A percentile compares a stretch with the other conserved stretches of the same genome.
These are phyloP conservation scores for Palythoa caribaeorum DNA, from an alignment of 92 coral and sea anemone genomes.

Conservation along the genomic window DNA sequence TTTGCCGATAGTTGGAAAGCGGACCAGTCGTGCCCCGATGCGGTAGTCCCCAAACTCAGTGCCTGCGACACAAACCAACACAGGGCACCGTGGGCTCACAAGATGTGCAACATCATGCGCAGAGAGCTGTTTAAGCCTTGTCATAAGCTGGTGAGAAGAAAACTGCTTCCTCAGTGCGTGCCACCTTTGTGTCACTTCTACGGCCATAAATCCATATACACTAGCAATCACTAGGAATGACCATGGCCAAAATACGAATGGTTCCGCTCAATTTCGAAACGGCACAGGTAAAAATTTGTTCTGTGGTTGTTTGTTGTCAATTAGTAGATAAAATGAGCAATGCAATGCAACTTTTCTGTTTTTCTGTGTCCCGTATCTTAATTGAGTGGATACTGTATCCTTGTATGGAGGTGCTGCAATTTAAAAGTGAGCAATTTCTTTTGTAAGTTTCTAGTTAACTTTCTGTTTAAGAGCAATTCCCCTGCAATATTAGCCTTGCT, in stretches of 20 bases:
- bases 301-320: constrained; percentile 14
- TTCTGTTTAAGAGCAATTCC: neutral
- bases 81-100: constrained; percentile 94
- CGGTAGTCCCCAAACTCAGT: constrained; percentile 64
- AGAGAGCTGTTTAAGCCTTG: constrained; percentile 84
- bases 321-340: constrained; percentile 19
- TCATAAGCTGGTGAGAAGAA: constrained; percentile 76
- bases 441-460: neutral
- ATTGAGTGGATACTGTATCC: constrained; percentile 35
- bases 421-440: neutral
- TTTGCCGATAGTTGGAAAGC: constrained; percentile 95
- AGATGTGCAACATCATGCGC: constrained; percentile 90
- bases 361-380: constrained; percentile 18
- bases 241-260: constrained; percentile 39
- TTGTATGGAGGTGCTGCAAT: neutral
- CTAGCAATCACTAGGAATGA: constrained; percentile 40
- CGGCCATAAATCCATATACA: constrained; percentile 40
- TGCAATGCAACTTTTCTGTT: neutral
- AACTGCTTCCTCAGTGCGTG: constrained; percentile 13
- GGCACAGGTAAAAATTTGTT: constrained; percentile 25
- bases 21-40: constrained; percentile 87
- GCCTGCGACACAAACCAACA: constrained; percentile 85
- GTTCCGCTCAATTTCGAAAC: constrained; percentile 48
- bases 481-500: too few relatives aligned
- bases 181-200: constrained; percentile 18